Percentiles rank a stretch among this genome's conserved stretches.
Conservation (phyloP, 1,140 invertebrate species). For the Homalodisca vitripennis region DNA sequence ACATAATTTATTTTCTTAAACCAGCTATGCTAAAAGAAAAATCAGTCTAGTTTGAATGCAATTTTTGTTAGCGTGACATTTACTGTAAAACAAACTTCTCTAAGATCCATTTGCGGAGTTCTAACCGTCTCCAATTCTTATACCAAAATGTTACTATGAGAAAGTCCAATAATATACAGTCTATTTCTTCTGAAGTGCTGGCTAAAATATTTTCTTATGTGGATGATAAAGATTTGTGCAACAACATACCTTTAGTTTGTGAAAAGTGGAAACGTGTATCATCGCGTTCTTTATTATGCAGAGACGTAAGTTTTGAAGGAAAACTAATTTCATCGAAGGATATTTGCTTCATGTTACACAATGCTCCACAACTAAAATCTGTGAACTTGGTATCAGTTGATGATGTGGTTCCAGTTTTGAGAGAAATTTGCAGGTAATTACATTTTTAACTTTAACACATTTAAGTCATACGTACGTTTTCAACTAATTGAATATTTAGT, state of each 20-base stretch:
- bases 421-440: not conserved
- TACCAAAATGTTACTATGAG: too few species aligned
- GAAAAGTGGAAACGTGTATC: not conserved
- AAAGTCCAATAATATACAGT: too few species aligned
- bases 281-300: not conserved
- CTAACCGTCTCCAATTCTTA: too few species aligned
- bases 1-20: too few species aligned
- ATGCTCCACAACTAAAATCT: not conserved
- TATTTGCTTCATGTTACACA: not conserved
- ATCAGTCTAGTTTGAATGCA: too few species aligned
- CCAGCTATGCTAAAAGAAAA: too few species aligned
- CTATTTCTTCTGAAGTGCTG: not conserved
- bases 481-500: too few species aligned
- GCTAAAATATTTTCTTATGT: slow-evolving; percentile 6
- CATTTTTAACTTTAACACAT: too few species aligned
- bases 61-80: too few species aligned
- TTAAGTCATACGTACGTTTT: too few species aligned
- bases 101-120: too few species aligned
- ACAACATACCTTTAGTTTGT: slow-evolving; percentile 1
- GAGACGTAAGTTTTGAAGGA: not conserved
- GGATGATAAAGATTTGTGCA: slow-evolving; percentile 8
- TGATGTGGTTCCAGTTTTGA: not conserved
- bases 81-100: too few species aligned
- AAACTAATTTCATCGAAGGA: not conserved
- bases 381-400: not conserved